These are phyloP conservation scores for Himalopsyche tibetana DNA, from an alignment of 2,888 invertebrate genomes.

Conservation along the genomic window DNA sequence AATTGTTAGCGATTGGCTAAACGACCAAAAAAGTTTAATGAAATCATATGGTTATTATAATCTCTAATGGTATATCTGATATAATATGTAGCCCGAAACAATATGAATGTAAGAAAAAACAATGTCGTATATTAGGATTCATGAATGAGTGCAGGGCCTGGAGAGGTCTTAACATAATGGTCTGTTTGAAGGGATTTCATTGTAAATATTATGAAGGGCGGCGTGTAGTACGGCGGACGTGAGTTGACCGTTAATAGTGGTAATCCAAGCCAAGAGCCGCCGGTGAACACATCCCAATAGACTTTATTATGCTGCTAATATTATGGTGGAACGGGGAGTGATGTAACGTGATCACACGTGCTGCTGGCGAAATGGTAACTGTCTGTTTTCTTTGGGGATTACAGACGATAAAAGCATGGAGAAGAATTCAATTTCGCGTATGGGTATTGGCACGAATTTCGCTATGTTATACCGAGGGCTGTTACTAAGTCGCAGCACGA, in stretches of 20 bases:
- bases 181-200: neutral
- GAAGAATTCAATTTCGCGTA: neutral
- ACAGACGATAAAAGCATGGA: neutral
- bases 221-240: neutral
- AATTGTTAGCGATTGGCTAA: too few species aligned
- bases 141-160: too few species aligned
- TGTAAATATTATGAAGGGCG: neutral
- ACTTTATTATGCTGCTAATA: neutral
- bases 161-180: too few species aligned
- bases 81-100: too few species aligned
- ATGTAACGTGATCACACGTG: slow-evolving; percentile 2
- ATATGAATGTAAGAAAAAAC: too few species aligned
- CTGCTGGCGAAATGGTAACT: neutral
- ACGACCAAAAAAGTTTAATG: too few species aligned
- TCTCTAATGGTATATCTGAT: too few species aligned
- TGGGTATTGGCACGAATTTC: too few species aligned
- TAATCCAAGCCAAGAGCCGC: slow-evolving; percentile 22
- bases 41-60: too few species aligned
- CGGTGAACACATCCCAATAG: slow-evolving; percentile 16
- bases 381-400: neutral
- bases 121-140: too few species aligned
- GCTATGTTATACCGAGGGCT: too few species aligned
- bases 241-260: neutral
- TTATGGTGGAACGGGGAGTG: neutral
- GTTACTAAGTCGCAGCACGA: too few species aligned